Percentiles rank a stretch among this genome's conserved stretches.
Conservation (phyloP, 2,888 invertebrate genomes). For the Abscondita cerata region DNA sequence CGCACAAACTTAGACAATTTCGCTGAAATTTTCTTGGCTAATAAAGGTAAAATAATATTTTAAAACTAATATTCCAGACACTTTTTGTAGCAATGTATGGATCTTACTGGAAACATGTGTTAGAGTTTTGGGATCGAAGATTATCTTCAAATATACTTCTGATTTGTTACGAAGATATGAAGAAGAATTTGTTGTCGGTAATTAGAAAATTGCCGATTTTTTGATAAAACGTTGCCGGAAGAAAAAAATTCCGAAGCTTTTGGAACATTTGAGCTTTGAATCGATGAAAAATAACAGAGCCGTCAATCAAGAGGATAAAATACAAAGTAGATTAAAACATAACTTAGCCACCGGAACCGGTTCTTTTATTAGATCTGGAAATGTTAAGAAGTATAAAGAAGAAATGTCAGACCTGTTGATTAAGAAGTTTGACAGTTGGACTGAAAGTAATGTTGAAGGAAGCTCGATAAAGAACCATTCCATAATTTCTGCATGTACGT, state of each 20-base stretch:
- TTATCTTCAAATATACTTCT: conserved; percentile 71
- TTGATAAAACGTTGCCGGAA: conserved; percentile 42
- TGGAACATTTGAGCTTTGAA: conserved; percentile 49
- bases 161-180: conserved; percentile 77
- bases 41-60: conserved; percentile 62
- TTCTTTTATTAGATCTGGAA: conserved; percentile 48
- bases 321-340: neutral
- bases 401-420: conserved; percentile 42
- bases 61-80: too few species aligned
- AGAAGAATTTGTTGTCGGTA: conserved; percentile 53
- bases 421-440: conserved; percentile 52
- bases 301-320: conserved; percentile 61
- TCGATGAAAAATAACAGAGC: conserved; percentile 65
- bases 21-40: conserved; percentile 74
- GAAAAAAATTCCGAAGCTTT: conserved; percentile 43
- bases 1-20: conserved; percentile 73
- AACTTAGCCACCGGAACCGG: neutral
- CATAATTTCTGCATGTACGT: neutral
- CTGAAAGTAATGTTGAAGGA: conserved; percentile 2
- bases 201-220: conserved; percentile 40
- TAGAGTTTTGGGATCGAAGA: conserved; percentile 71
- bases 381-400: conserved; percentile 45
- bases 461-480: too few species aligned
- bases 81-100: conserved; percentile 69
- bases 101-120: conserved; percentile 76